phyloP scores from a whole-genome alignment of 2,797 vertebrate genomes.

The Syndactyla subalaris region DNA sequence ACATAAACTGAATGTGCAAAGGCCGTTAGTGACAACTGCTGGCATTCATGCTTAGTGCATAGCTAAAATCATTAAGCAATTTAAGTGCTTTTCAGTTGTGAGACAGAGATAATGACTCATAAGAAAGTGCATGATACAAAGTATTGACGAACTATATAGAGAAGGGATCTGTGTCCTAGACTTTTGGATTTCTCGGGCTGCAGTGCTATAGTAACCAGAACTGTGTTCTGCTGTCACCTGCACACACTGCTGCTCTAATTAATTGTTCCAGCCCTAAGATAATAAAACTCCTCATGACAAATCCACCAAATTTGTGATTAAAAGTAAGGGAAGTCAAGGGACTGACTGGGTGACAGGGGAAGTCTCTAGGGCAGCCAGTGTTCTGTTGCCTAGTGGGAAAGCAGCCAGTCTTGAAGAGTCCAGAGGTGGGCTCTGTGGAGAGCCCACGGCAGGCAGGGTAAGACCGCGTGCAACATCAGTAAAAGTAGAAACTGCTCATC shows the following conservation, averaged over 20 bases:
- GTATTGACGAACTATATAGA: background rate
- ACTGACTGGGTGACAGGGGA: background rate
- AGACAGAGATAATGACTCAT: background rate
- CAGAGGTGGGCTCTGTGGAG: background rate
- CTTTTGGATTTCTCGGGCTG: background rate
- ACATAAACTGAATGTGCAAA: background rate
- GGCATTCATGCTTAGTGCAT: background rate
- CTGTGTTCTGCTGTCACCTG: background rate
- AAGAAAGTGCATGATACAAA: background rate
- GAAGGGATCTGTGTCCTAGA: background rate
- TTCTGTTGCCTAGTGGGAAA: background rate
- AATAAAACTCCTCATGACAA: background rate
- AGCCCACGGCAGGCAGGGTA: background rate
- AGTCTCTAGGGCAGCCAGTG: background rate
- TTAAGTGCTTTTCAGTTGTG: background rate
- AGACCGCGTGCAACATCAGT: accelerated
- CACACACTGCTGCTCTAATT: accelerated
- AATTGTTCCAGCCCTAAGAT: background rate
- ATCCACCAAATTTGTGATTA: background rate
- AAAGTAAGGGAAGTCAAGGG: background rate
- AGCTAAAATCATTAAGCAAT: background rate
- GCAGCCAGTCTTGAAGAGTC: background rate
- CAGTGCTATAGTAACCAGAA: background rate
- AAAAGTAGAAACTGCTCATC: background rate
- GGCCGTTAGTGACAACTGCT: background rate